These are phyloP conservation scores for Drosophila leonis DNA, from an alignment of 2,888 invertebrate genomes.

Conservation along the genomic window DNA sequence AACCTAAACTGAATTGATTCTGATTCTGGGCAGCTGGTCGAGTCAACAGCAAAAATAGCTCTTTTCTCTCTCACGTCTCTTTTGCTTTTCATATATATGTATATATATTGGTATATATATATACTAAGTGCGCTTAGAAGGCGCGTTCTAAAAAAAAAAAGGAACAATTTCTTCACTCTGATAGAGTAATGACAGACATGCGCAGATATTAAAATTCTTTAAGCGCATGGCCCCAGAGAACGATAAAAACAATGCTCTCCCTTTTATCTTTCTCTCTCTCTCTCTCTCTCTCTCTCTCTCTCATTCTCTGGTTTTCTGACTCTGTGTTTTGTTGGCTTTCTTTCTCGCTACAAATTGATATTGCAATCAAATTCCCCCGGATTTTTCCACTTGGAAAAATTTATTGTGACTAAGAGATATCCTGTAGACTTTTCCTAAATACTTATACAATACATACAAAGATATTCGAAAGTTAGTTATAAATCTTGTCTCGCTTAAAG, in stretches of 20 bases:
- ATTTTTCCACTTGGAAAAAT: no score
- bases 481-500: not conserved
- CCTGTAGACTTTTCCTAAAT: not conserved
- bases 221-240: conserved; percentile 57
- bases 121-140: conserved; percentile 32
- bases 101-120: not conserved
- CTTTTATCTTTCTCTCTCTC: not conserved
- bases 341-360: conserved; percentile 1
- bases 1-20: conserved; percentile 40
- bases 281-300: not conserved
- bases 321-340: not conserved
- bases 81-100: not conserved
- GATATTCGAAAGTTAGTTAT: not conserved
- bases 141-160: conserved; percentile 64
- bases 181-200: conserved; percentile 19
- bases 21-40: not conserved
- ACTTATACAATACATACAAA: not conserved
- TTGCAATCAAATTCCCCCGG: not conserved
- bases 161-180: conserved; percentile 45
- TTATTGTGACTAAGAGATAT: not conserved
- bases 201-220: conserved; percentile 55
- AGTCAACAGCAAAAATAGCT: conserved; percentile 35
- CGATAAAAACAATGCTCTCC: not conserved
- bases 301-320: not conserved
- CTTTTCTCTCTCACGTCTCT: conserved; percentile 24